phyloP scores from a whole-genome alignment of 2,888 invertebrate genomes.

The Leptinotarsa rubiginosa region DNA sequence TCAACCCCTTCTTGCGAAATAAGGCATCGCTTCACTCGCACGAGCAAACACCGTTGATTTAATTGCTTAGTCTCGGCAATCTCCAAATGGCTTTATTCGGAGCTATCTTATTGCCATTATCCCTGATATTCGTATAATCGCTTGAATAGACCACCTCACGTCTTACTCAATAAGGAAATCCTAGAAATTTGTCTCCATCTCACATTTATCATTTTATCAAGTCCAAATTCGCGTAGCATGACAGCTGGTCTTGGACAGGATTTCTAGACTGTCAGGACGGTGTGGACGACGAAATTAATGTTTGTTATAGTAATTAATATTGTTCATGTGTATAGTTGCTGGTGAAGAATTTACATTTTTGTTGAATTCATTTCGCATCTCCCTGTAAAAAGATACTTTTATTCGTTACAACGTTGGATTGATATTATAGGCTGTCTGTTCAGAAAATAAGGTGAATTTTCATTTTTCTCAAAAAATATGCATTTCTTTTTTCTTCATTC shows the following conservation, averaged over 20 bases:
- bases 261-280: background rate
- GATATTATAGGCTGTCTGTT: no score
- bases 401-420: no score
- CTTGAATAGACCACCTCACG: constrained; percentile 48
- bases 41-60: constrained; percentile 59
- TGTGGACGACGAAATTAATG: background rate
- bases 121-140: constrained; percentile 46
- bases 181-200: constrained; percentile 39
- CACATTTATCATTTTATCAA: constrained; percentile 40
- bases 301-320: background rate
- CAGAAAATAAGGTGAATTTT: no score
- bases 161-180: constrained; percentile 51
- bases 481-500: no score
- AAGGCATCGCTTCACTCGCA: constrained; percentile 23
- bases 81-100: constrained; percentile 56
- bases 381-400: no score
- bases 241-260: constrained; percentile 5
- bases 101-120: constrained; percentile 50
- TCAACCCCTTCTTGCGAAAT: constrained; percentile 34
- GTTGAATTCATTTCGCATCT: no score
- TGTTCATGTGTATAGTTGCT: background rate
- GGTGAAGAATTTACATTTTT: no score
- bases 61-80: constrained; percentile 57
- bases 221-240: background rate
- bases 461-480: no score